phyloP scores from a whole-genome alignment of 2,888 invertebrate genomes.

The Embidobia sp. region DNA sequence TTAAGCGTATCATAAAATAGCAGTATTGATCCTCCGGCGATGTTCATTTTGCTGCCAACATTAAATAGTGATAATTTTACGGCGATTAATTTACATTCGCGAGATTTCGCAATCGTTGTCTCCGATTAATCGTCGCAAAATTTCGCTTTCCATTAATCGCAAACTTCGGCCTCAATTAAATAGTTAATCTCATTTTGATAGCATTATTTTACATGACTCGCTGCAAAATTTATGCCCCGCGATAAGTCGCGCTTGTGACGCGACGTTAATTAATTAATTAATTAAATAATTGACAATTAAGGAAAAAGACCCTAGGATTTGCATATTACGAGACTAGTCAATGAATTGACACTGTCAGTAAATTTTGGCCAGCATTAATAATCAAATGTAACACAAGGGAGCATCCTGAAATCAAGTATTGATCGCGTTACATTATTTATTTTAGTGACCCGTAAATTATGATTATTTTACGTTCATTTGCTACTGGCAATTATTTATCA shows the following conservation, averaged over 20 bases:
- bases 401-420: conserved; percentile 34
- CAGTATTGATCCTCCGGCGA: conserved; percentile 41
- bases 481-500: conserved; percentile 7
- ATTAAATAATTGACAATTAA: conserved; percentile 3
- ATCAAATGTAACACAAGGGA: too few species aligned
- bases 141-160: not conserved
- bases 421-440: conserved; percentile 34
- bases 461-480: not conserved
- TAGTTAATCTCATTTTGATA: conserved; percentile 7
- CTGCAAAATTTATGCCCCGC: not conserved
- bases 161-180: not conserved
- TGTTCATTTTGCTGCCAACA: conserved; percentile 22
- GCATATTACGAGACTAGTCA: too few species aligned
- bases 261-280: conserved; percentile 9
- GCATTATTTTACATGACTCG: conserved; percentile 10
- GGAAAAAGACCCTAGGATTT: not conserved
- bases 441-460: conserved; percentile 31
- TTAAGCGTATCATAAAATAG: conserved; percentile 49
- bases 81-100: conserved; percentile 31
- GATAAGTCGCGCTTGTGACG: conserved; percentile 1
- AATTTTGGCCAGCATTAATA: too few species aligned
- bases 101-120: conserved; percentile 8
- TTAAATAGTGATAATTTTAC: conserved; percentile 42
- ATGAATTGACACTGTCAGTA: too few species aligned
- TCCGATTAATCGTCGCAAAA: conserved; percentile 7